Base-by-base conservation (phyloP, 2,797 vertebrate genomes). In the Pempheris klunzingeri region DNA sequence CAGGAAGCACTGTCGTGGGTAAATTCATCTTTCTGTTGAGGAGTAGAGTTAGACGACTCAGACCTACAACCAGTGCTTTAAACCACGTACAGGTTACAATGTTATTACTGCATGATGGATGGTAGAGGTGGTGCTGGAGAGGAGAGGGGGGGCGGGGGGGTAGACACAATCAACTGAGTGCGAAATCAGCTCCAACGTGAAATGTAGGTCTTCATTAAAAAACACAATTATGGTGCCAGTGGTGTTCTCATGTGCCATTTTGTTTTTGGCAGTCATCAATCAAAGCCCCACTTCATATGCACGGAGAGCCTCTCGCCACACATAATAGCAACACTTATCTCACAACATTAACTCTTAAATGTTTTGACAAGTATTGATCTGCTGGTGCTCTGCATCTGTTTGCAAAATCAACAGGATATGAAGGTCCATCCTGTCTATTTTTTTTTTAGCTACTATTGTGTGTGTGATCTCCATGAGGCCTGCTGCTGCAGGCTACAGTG, bases 221-320 rank as follows among this genome's bases (percentile, higher is more conserved):
- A 90, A 82, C 78, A 88, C 87, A 88, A 92, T 92, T 92, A 92
- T 49, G 71, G 81, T 76, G 82, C 85, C 46, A 36, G 71, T 83
- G 84, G 78, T 78, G 77, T 82, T 83, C 80, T 83, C 77, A n/a
- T 77, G 78, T 89, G 89, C 80, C 91, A 82, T 85, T 90, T 74
- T 83, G 74, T 69, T 90, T 90, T 91, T 87, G 92, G 81, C 88
- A 80, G 78, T 93, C 88, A 94, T 94, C 93, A 91, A 92, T 94
- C 93, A 93, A 70, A 81, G 63, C 52, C 14, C 71, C 60, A 32
- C 84, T 90, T 84, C 86, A 80, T 78, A 90, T 90, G 84, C 91
- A 84, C 53, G 0, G 59, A 74, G 81, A 71, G 77, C 69, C 62
- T 74, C 74, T 79, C 58, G 11, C 75, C 80, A n/a, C 78, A 69